Evolutionary conservation across 2,113 vertebrate genomes (phyloP).

Genomic region (Actenoides hombroni): DNA sequence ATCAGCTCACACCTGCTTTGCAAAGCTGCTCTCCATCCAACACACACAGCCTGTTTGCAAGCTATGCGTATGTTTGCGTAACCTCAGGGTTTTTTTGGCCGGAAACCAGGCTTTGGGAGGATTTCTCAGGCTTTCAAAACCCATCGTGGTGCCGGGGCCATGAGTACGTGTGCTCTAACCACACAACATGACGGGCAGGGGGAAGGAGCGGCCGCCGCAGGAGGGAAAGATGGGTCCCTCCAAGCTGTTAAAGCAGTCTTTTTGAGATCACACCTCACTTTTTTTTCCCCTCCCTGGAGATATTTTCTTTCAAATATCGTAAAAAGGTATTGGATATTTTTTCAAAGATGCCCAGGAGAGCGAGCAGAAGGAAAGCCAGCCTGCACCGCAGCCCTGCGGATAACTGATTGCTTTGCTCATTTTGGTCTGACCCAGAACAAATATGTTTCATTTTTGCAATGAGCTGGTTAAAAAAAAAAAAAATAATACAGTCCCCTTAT

Average conservation of each 20-base stretch:
- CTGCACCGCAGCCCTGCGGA: background rate
- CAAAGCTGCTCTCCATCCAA: constrained; percentile 37
- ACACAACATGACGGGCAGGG: background rate
- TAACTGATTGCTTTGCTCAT: constrained; percentile 65
- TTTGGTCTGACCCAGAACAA: constrained; percentile 63
- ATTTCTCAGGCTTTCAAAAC: constrained; percentile 61
- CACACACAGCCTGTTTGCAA: constrained; percentile 48
- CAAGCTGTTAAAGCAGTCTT: background rate
- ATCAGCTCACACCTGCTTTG: constrained; percentile 45
- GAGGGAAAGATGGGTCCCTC: background rate
- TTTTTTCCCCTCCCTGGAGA: background rate
- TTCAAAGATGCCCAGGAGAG: constrained; percentile 46
- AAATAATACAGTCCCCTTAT: constrained; percentile 47
- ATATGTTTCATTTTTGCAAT: constrained; percentile 67
- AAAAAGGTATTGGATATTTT: constrained; percentile 51
- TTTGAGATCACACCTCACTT: constrained; percentile 32
- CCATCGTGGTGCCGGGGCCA: background rate
- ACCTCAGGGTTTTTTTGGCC: constrained; percentile 46
- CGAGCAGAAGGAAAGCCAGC: constrained; percentile 10
- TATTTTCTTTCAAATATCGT: constrained; percentile 33
- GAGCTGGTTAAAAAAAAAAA: constrained; percentile 11
- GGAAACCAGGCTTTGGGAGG: constrained; percentile 58
- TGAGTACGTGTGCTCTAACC: background rate
- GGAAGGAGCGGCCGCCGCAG: background rate
- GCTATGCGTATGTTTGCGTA: constrained; percentile 40